phyloP scores from a whole-genome alignment of 2,113 vertebrate species.

The Coreoperca whiteheadi region DNA sequence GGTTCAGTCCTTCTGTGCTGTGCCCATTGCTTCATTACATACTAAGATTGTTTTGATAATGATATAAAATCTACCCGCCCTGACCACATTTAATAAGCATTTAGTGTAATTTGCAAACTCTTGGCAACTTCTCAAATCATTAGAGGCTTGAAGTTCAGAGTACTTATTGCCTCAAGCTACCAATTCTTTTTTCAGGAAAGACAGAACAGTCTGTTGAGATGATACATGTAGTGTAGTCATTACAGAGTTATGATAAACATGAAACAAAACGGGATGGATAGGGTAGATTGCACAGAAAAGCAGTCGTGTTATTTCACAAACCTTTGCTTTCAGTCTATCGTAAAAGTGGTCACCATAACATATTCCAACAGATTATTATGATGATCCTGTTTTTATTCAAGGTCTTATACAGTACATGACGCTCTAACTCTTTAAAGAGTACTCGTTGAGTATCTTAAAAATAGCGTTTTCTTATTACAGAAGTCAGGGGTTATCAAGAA shows the following conservation, averaged over 20 bases:
- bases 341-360: not conserved
- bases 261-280: constrained; percentile 7
- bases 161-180: constrained; percentile 15
- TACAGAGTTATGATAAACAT: constrained; percentile 35
- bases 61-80: constrained; percentile 31
- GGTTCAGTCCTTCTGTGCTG: not conserved
- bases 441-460: not conserved
- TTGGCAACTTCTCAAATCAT: constrained; percentile 41
- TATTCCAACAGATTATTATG: not conserved
- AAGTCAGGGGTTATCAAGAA: constrained; percentile 83
- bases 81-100: constrained; percentile 30
- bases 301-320: not conserved
- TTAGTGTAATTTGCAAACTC: constrained; percentile 27
- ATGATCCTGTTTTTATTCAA: not conserved
- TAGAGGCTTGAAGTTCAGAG: constrained; percentile 29
- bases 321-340: not conserved
- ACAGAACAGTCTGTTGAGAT: constrained; percentile 7
- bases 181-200: not conserved
- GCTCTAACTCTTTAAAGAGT: not conserved
- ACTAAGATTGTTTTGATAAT: constrained; percentile 27
- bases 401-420: not conserved
- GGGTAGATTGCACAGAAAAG: not conserved
- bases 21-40: not conserved
- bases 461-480: constrained; percentile 71
- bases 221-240: not conserved